Conservation (phyloP, 2,888 invertebrate species). For the Drosophila villosipedis region DNA sequence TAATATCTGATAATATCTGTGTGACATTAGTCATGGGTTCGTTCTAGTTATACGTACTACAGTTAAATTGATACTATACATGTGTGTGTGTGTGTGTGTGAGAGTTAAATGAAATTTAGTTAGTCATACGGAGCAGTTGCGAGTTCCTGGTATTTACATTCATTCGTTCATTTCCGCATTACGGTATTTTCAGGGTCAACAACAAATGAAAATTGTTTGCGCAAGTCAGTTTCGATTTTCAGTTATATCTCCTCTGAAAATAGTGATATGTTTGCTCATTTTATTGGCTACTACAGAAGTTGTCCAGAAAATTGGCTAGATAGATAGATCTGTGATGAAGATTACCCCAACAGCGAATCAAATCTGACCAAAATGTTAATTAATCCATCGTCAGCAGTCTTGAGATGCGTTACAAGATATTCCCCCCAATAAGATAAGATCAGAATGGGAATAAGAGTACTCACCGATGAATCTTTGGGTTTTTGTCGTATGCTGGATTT, state of each 20-base stretch:
- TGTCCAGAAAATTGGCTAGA: background rate
- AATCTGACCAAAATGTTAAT: background rate
- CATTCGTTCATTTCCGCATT: conserved; percentile 8
- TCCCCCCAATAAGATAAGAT: background rate
- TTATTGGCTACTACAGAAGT: background rate
- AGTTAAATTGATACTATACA: background rate
- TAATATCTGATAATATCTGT: conserved; percentile 12
- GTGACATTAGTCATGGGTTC: conserved; percentile 46
- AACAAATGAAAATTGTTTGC: background rate
- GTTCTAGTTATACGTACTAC: conserved; percentile 15
- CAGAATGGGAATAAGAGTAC: conserved; percentile 46
- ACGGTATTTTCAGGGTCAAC: background rate
- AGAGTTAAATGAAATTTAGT: conserved; percentile 7
- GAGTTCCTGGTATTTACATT: conserved; percentile 2
- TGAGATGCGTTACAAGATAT: background rate
- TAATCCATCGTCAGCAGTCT: background rate
- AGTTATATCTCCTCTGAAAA: background rate
- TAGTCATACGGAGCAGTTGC: conserved; percentile 22
- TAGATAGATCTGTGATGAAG: background rate
- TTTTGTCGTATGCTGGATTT: conserved; percentile 91
- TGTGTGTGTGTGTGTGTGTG: background rate
- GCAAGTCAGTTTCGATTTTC: background rate
- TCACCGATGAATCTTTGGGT: conserved; percentile 84
- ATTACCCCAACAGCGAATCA: background rate
- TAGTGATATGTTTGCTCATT: background rate